These are phyloP conservation scores for Petrolisthes manimaculis DNA, from an alignment of 2,888 invertebrate genomes.

Conservation along the genomic window DNA sequence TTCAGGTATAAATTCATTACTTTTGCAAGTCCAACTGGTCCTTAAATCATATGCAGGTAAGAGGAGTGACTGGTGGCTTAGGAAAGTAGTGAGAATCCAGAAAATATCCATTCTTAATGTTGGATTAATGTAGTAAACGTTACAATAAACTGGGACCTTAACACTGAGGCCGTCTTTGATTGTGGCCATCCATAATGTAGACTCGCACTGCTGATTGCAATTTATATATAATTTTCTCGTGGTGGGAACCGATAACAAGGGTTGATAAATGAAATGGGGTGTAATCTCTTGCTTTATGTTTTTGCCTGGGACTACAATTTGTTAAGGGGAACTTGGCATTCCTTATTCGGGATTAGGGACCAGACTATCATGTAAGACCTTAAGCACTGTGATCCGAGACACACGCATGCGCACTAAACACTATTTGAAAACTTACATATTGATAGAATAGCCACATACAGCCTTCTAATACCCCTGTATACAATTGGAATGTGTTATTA, in stretches of 20 bases:
- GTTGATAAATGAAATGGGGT: constrained; percentile 36
- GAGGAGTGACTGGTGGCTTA: constrained; percentile 7
- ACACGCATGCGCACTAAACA: background rate
- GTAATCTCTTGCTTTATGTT: constrained; percentile 38
- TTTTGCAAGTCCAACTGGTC: background rate
- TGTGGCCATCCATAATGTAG: constrained; percentile 13
- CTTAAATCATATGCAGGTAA: background rate
- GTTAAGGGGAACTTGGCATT: constrained; percentile 15
- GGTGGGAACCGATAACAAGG: constrained; percentile 21
- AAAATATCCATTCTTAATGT: constrained; percentile 41
- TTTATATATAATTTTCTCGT: constrained; percentile 40
- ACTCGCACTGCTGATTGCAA: constrained; percentile 38
- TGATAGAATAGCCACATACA: background rate
- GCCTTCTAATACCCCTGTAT: background rate
- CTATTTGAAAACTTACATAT: background rate
- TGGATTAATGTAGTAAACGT: constrained; percentile 18
- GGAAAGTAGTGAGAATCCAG: constrained; percentile 29
- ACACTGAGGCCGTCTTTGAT: constrained; percentile 34
- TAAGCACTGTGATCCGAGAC: constrained; percentile 5
- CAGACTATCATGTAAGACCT: background rate
- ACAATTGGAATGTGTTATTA: background rate
- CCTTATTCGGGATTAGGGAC: constrained; percentile 1
- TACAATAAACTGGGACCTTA: constrained; percentile 33
- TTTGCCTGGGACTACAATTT: constrained; percentile 27
- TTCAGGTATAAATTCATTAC: background rate